These are phyloP conservation scores for Drosophila tristis DNA, from an alignment of 1,140 invertebrate species.

Conservation along the genomic window DNA sequence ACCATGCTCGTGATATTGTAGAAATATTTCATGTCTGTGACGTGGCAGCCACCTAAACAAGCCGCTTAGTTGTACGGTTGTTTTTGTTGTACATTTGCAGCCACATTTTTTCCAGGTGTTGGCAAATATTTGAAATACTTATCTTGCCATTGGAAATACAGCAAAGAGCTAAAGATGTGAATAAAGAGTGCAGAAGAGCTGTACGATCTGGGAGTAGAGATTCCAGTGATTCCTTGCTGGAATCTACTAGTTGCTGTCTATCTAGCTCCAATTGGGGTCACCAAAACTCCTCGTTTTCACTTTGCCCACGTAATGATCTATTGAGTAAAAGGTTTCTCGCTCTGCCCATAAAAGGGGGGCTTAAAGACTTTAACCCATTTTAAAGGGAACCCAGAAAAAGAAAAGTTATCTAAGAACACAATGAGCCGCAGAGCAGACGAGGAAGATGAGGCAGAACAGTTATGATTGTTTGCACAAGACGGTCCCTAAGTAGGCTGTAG, in stretches of 20 bases:
- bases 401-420: slow-evolving; percentile 42
- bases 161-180: background rate
- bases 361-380: slow-evolving; percentile 57
- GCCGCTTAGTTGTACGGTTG: slow-evolving; percentile 48
- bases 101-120: slow-evolving; percentile 53
- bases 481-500: slow-evolving; percentile 37
- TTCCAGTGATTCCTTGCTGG: too few species aligned
- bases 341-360: slow-evolving; percentile 2
- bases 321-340: background rate
- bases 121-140: slow-evolving; percentile 65
- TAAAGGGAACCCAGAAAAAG: slow-evolving; percentile 22
- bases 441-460: slow-evolving; percentile 47
- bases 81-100: slow-evolving; percentile 8
- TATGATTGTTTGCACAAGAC: slow-evolving; percentile 51
- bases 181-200: too few species aligned
- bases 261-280: too few species aligned
- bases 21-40: slow-evolving; percentile 52
- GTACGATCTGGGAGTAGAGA: too few species aligned
- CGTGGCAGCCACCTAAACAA: slow-evolving; percentile 69
- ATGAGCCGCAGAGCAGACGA: slow-evolving; percentile 5
- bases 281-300: too few species aligned
- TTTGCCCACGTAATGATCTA: slow-evolving; percentile 5
- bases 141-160: slow-evolving; percentile 23
- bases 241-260: too few species aligned
- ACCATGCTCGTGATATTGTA: slow-evolving; percentile 54